These are phyloP conservation scores for Agrypnia vestita DNA, from an alignment of 1,140 invertebrate species.

Conservation along the genomic window DNA sequence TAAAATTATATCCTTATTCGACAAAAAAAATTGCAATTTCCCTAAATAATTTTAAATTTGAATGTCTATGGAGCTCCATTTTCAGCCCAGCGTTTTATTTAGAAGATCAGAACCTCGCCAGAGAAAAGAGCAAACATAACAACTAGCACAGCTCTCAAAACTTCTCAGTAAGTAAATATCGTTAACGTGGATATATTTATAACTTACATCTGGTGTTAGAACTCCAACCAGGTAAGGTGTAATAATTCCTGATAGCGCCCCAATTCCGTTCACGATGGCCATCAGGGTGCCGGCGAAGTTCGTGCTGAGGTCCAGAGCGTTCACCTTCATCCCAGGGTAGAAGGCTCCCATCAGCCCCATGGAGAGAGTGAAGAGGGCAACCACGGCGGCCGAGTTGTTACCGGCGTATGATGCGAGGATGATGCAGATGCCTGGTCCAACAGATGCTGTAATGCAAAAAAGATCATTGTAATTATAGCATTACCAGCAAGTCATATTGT, in stretches of 20 bases:
- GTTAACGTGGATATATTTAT: background rate
- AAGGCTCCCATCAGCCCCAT: conserved; percentile 83
- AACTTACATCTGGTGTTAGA: conserved; percentile 82
- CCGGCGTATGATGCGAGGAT: conserved; percentile 77
- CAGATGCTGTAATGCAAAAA: conserved; percentile 66
- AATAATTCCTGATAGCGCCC: conserved; percentile 82
- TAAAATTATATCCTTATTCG: too few species aligned
- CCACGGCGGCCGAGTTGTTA: conserved; percentile 71
- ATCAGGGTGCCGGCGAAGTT: conserved; percentile 86
- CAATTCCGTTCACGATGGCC: conserved; percentile 86
- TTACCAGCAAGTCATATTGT: too few species aligned
- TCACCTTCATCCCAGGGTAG: conserved; percentile 80
- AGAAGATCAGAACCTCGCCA: too few species aligned
- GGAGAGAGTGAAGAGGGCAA: conserved; percentile 79
- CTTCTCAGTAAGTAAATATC: too few species aligned
- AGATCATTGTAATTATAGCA: background rate
- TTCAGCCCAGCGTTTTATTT: too few species aligned
- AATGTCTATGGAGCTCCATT: too few species aligned
- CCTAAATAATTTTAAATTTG: too few species aligned
- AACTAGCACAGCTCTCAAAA: too few species aligned
- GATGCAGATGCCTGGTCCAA: conserved; percentile 75
- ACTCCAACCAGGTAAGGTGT: conserved; percentile 85
- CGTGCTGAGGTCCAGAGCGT: conserved; percentile 85
- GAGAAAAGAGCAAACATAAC: too few species aligned
- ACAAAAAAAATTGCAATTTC: too few species aligned